Evolutionary conservation across 2,113 vertebrate species (phyloP), one percentile per base, ranked within the genome.

Genomic region (Pachyramphus minor): DNA sequence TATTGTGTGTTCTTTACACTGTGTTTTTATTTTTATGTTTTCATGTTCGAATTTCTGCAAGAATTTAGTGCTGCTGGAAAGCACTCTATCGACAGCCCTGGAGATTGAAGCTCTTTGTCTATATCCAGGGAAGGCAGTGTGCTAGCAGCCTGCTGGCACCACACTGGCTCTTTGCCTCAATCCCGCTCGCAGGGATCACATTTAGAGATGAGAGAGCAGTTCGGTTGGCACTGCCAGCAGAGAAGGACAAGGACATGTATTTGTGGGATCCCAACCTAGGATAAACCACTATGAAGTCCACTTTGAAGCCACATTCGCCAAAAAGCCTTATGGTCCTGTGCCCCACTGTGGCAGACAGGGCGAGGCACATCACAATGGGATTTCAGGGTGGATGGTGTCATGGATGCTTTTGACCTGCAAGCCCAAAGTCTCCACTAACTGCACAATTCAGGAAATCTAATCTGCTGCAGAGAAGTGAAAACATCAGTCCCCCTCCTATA

Each of bases 11-110:
- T 75, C 93, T 95, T 84, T 94, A 94, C 80, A 84, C 80, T 1
- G 0, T 90, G 85, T 92, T 96, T 95, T 96, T 95, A 93, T 95
- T 94, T 96, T 96, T 94, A 94, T 89, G 86, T 92, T 97, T 96
- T 94, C 73, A 66, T 81, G 90, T 95, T 81, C 0, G 1, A 75
- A 69, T 75, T 96, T 95, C 86, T 63, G 76, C 62, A 77, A 78
- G 86, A 96, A 92, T 94, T 95, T 96, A 95, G 88, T 84, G 93
- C 92, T 87, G 76, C 73, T 56, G 85, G 41, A 95, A 95, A 94
- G 80, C 49, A 45, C 60, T 81, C 25, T 82, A 84, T 93, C 2
- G 23, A 82, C 96, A 92, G 37, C 33, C 23, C 28, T 0, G 0
- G 80, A 92, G 90, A 94, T 12, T 78, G 93, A 94, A 89, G 67